A percentile compares a stretch with the other conserved stretches of the same genome.
These are phyloP conservation scores for Neelides sp. DNA, from an alignment of 1,140 invertebrate species.

Conservation along the genomic window DNA sequence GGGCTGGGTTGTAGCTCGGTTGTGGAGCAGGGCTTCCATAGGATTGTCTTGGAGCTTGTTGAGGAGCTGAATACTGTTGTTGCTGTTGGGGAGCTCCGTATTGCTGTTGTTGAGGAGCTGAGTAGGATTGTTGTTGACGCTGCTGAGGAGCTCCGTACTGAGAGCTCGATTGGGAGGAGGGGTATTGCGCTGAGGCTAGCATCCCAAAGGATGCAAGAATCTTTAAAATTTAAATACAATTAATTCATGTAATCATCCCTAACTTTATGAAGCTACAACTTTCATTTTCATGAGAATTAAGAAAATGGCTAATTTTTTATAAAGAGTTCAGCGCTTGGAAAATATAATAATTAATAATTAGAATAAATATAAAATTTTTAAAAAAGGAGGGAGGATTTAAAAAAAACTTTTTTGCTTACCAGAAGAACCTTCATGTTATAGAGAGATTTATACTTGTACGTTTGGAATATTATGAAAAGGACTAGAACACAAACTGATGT, in stretches of 20 bases:
- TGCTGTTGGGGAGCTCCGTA: slow-evolving; percentile 2
- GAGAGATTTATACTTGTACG: no score
- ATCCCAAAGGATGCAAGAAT: slow-evolving; percentile 13
- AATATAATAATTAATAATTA: no score
- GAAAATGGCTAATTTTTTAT: not conserved
- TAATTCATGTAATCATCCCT: not conserved
- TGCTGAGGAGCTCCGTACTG: slow-evolving; percentile 2
- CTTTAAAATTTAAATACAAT: not conserved
- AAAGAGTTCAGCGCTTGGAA: no score
- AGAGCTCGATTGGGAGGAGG: not conserved
- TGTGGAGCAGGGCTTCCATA: slow-evolving; percentile 14
- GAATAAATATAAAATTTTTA: no score
- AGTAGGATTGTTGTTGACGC: not conserved
- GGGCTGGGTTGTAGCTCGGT: slow-evolving; percentile 33
- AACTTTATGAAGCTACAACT: not conserved
- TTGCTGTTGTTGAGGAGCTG: not conserved
- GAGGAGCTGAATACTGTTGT: not conserved
- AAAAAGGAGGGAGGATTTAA: no score
- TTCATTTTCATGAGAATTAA: not conserved
- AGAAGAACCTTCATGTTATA: slow-evolving; percentile 4
- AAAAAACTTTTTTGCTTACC: slow-evolving; percentile 5
- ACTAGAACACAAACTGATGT: no score
- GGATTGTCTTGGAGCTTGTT: not conserved
- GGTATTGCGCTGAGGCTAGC: slow-evolving; percentile 14
- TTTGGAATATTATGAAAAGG: no score